Conservation (phyloP, 2,797 vertebrate genomes). For the Stomatorhinus walkeri region DNA sequence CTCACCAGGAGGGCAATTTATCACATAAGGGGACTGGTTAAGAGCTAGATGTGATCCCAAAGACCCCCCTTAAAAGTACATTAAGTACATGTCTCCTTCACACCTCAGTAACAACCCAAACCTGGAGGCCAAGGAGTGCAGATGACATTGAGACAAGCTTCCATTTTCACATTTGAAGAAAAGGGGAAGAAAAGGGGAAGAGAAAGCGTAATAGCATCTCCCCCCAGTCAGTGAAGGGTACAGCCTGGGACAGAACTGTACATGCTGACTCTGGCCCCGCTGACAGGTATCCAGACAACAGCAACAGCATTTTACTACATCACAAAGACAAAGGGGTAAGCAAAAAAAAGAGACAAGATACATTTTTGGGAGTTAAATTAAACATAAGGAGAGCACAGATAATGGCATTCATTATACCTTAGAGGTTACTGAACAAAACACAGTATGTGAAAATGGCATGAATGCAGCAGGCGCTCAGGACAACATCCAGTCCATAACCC, state of each 20-base stretch:
- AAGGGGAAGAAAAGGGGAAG: not conserved
- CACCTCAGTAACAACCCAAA: not conserved
- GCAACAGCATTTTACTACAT: constrained; percentile 27
- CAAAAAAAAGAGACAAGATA: constrained; percentile 27
- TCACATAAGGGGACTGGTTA: not conserved
- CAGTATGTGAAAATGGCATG: constrained; percentile 74
- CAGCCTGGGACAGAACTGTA: not conserved
- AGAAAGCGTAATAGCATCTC: not conserved
- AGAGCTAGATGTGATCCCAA: not conserved
- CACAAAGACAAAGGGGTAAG: constrained; percentile 33
- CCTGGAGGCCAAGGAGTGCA: not conserved
- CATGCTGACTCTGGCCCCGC: not conserved
- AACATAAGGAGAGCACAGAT: constrained; percentile 33
- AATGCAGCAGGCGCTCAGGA: constrained; percentile 62
- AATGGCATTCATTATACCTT: constrained; percentile 47
- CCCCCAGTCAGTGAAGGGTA: not conserved
- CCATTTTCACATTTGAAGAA: not conserved
- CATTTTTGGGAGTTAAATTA: constrained; percentile 48
- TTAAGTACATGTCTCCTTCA: not conserved
- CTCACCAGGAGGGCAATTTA: not conserved
- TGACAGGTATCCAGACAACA: not conserved
- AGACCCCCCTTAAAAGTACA: not conserved
- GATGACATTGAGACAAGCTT: not conserved
- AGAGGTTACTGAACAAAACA: constrained; percentile 86
- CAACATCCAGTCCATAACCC: constrained; percentile 46